phyloP scores from a whole-genome alignment of 2,797 vertebrate genomes.

The Chloroceryle inda region DNA sequence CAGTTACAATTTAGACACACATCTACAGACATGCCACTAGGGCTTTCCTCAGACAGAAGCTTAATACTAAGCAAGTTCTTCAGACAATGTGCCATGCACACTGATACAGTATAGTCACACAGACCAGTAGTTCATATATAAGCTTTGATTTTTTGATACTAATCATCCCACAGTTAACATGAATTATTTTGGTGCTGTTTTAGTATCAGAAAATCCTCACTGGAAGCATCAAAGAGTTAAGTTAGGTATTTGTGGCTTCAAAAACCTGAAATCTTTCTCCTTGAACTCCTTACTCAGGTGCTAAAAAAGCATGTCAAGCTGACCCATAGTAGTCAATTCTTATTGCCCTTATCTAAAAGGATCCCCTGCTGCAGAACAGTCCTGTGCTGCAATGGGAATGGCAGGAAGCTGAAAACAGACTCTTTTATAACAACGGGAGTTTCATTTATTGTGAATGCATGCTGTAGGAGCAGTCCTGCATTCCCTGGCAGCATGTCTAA shows the following conservation, averaged over 20 bases:
- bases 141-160: not conserved
- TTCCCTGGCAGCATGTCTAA: conserved; percentile 51
- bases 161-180: not conserved
- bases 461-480: not conserved
- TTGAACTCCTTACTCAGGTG: not conserved
- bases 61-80: not conserved
- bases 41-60: not conserved
- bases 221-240: conserved; percentile 20
- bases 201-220: not conserved
- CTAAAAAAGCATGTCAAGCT: not conserved
- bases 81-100: not conserved
- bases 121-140: not conserved
- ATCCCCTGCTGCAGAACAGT: conserved; percentile 38
- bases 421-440: conserved; percentile 42
- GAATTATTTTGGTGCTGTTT: not conserved
- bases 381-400: not conserved
- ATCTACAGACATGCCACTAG: not conserved
- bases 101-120: accelerated
- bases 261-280: not conserved
- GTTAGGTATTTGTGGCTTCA: not conserved
- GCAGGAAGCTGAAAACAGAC: conserved; percentile 41
- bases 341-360: conserved; percentile 30
- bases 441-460: not conserved
- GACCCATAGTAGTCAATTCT: not conserved
- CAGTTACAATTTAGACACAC: not conserved